phyloP scores from a whole-genome alignment of 2,797 vertebrate species.

The Numenius phaeopus region DNA sequence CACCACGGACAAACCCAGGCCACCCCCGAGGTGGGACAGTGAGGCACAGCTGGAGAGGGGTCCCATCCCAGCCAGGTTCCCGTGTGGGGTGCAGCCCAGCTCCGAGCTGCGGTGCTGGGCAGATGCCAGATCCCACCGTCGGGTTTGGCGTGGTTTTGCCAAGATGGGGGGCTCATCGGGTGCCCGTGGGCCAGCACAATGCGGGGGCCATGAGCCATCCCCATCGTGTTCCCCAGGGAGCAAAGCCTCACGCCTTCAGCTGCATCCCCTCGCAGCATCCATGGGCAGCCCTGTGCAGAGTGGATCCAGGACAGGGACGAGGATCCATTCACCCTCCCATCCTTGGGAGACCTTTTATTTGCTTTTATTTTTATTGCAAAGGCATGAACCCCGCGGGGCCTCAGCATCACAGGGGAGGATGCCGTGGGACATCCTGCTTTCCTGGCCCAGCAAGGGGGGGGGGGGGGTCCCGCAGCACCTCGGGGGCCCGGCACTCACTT shows the following conservation, averaged over 20 bases:
- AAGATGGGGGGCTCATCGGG: not conserved
- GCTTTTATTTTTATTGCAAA: not conserved
- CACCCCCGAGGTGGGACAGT: not conserved
- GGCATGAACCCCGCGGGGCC: not conserved
- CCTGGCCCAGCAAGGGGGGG: not conserved
- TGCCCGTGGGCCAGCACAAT: not conserved
- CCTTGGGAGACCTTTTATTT: not conserved
- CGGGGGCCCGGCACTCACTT: not conserved
- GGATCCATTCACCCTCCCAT: not conserved
- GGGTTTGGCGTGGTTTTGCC: not conserved
- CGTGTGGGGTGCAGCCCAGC: not conserved
- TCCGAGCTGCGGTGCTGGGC: not conserved
- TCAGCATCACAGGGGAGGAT: not conserved
- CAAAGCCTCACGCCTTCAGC: rapidly evolving
- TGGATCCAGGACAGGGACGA: not conserved
- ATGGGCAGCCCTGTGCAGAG: rapidly evolving
- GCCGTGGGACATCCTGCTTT: not conserved
- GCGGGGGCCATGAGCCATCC: not conserved
- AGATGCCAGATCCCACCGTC: not conserved
- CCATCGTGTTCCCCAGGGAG: not conserved
- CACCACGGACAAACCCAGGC: not conserved
- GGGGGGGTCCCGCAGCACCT: not conserved
- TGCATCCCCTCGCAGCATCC: not conserved
- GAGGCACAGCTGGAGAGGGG: not conserved
- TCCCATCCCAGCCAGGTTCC: not conserved